phyloP scores from a whole-genome alignment of 2,888 invertebrate species.

The Drosophila villosipedis region DNA sequence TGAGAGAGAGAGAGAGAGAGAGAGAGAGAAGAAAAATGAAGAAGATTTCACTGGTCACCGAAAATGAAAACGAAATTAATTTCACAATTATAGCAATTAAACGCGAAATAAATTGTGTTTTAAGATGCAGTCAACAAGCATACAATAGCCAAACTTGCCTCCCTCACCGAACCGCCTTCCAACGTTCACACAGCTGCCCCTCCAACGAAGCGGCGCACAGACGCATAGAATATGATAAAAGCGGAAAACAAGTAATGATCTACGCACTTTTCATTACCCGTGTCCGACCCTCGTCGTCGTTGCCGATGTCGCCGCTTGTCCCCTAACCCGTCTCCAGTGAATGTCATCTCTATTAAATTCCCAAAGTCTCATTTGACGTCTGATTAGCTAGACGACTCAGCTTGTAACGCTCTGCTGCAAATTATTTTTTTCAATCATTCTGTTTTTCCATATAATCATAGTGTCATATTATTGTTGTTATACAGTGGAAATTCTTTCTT shows the following conservation, averaged over 20 bases:
- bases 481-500: neutral
- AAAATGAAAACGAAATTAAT: slow-evolving; percentile 79
- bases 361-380: neutral
- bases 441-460: neutral
- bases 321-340: slow-evolving; percentile 6
- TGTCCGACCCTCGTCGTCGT: slow-evolving; percentile 48
- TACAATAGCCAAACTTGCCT: slow-evolving; percentile 1
- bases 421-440: neutral
- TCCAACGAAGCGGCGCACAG: slow-evolving; percentile 17
- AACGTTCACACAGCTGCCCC: slow-evolving; percentile 38
- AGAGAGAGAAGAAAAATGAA: slow-evolving; percentile 9
- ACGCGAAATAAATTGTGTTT: slow-evolving; percentile 73
- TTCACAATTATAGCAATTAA: slow-evolving; percentile 81
- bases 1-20: neutral
- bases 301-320: neutral
- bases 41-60: slow-evolving; percentile 71
- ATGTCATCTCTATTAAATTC: slow-evolving; percentile 50
- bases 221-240: slow-evolving; percentile 51
- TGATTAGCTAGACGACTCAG: slow-evolving; percentile 19
- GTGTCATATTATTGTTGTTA: neutral
- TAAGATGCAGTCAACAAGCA: slow-evolving; percentile 58
- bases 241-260: slow-evolving; percentile 65
- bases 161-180: neutral
- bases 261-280: slow-evolving; percentile 75
- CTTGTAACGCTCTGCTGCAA: slow-evolving; percentile 24